These are phyloP conservation scores for Mesoligia furuncula DNA, from an alignment of 2,888 invertebrate species.

Conservation along the genomic window DNA sequence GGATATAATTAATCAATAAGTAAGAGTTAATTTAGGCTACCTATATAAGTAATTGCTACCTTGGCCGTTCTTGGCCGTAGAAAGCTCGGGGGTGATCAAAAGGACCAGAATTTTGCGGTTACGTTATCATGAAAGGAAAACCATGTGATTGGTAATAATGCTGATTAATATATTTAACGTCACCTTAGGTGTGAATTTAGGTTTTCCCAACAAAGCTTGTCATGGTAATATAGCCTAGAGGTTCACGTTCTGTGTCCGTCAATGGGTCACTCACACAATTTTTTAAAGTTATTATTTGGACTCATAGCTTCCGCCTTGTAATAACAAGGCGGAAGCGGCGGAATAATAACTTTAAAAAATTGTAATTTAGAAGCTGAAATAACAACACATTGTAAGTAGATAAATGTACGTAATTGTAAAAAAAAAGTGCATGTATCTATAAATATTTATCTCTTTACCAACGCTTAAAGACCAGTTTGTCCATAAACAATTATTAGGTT, in stretches of 20 bases:
- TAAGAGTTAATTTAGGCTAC: background rate
- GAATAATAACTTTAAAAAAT: background rate
- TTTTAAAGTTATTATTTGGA: no score
- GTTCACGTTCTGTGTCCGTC: background rate
- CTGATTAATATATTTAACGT: background rate
- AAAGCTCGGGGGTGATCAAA: background rate
- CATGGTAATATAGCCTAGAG: background rate
- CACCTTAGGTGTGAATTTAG: background rate
- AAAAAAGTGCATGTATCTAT: background rate
- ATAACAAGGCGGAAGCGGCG: background rate
- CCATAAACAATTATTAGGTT: slow-evolving; percentile 14
- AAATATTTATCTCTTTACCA: background rate
- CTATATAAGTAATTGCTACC: background rate
- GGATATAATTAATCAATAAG: background rate
- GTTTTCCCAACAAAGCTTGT: background rate
- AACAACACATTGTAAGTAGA: background rate
- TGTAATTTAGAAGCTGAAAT: background rate
- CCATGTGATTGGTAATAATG: background rate
- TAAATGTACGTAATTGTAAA: background rate
- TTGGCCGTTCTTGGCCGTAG: background rate
- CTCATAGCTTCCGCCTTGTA: no score
- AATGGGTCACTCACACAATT: no score
- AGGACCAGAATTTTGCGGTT: background rate
- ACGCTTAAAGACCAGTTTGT: background rate
- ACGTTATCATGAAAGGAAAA: background rate